Conservation (phyloP, 2,797 vertebrate genomes). For the Alcedo quadribrachys region DNA sequence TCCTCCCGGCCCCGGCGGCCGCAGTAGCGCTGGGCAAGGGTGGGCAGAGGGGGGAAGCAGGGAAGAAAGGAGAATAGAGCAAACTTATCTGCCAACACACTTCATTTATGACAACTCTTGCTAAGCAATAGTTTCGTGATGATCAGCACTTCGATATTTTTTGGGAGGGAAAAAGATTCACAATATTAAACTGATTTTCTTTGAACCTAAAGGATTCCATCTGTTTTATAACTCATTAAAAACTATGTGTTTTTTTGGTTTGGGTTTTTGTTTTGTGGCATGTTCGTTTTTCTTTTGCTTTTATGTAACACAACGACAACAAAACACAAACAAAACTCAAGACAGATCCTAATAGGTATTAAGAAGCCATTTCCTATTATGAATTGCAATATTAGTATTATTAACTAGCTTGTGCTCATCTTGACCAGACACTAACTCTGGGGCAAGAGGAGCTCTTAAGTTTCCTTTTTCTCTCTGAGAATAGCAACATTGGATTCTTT, state of each 20-base stretch:
- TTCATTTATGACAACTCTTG: fast-evolving
- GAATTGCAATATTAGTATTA: not conserved
- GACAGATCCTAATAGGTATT: not conserved
- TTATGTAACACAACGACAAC: too few species aligned
- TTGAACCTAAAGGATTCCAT: not conserved
- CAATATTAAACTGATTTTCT: not conserved
- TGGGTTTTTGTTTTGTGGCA: too few species aligned
- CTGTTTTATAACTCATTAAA: not conserved
- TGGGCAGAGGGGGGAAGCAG: too few species aligned
- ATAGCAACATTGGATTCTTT: not conserved
- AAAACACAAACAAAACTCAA: too few species aligned
- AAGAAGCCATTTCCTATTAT: not conserved
- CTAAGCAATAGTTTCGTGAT: fast-evolving
- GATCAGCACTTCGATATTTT: not conserved
- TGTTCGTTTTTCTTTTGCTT: too few species aligned
- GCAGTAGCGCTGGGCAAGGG: too few species aligned
- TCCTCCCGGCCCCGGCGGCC: too few species aligned
- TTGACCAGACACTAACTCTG: not conserved
- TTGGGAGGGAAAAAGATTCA: not conserved
- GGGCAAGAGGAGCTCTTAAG: not conserved
- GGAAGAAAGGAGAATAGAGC: too few species aligned
- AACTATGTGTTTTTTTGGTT: not conserved
- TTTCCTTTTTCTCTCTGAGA: not conserved
- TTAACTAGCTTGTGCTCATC: not conserved
- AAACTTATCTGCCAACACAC: fast-evolving